A percentile compares a stretch with the other conserved stretches of the same genome.
Evolutionary conservation across 2,113 vertebrate genomes (phyloP).

Genomic region (Capricornis sumatraensis): DNA sequence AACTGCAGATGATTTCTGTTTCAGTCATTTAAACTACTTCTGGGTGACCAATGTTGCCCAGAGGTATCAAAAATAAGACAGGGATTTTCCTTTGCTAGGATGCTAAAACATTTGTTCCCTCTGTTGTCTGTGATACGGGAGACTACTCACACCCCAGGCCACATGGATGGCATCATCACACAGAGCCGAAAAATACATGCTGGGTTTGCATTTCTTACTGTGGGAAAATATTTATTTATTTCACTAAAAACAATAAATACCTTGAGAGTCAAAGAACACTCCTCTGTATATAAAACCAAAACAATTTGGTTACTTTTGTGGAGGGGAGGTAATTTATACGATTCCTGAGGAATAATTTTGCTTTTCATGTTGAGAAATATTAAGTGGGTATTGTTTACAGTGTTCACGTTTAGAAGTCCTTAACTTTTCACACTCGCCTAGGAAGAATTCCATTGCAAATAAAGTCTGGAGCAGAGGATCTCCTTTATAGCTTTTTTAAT

Average conservation of each 20-base stretch:
- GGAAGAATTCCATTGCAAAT: not conserved
- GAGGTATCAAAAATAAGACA: not conserved
- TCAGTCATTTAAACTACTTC: not conserved
- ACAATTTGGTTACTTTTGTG: not conserved
- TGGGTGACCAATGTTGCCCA: not conserved
- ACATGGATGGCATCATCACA: not conserved
- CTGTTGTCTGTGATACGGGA: not conserved
- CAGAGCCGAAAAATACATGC: not conserved
- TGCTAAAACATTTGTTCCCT: not conserved
- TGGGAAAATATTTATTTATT: not conserved
- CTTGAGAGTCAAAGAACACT: not conserved
- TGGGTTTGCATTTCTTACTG: not conserved
- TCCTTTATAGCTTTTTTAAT: not conserved
- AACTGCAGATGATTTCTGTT: not conserved
- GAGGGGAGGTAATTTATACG: not conserved
- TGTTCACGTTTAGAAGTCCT: not conserved
- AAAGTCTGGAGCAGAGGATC: not conserved
- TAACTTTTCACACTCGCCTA: not conserved
- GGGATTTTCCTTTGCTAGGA: not conserved
- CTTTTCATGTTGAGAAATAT: not conserved
- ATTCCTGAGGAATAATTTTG: not conserved
- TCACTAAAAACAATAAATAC: slow-evolving; percentile 1
- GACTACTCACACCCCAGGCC: not conserved
- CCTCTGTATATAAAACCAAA: not conserved
- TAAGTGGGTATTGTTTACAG: not conserved